Evolutionary conservation across 1,140 invertebrate species (phyloP).

Genomic region (Spodoptera litura): DNA sequence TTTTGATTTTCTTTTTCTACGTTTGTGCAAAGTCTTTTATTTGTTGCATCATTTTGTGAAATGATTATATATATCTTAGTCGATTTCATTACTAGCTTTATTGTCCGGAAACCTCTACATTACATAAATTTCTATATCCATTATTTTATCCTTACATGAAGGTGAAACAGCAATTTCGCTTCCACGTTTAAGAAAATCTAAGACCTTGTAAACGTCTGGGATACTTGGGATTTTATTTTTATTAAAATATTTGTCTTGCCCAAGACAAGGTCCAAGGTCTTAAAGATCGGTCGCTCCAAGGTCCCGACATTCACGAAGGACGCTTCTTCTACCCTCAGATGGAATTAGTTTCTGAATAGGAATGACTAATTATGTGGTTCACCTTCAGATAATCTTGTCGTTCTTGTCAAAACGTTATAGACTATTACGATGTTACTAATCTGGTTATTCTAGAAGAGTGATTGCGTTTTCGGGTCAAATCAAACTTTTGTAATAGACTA

Average conservation of each 20-base stretch:
- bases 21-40: too few relatives aligned
- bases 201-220: background rate
- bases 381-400: constrained; percentile 39
- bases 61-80: too few relatives aligned
- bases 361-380: constrained; percentile 52
- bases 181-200: background rate
- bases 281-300: constrained; percentile 53
- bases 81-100: too few relatives aligned
- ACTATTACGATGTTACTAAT: constrained; percentile 14
- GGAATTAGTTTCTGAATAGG: constrained; percentile 51
- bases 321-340: constrained; percentile 34
- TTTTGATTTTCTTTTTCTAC: too few relatives aligned
- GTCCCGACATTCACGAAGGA: constrained; percentile 48
- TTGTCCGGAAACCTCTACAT: background rate
- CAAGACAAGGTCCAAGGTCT: constrained; percentile 43
- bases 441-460: constrained; percentile 33
- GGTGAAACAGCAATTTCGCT: background rate
- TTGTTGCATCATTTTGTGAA: too few relatives aligned
- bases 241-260: constrained; percentile 48
- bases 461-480: constrained; percentile 24
- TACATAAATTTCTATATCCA: background rate
- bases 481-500: background rate
- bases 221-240: constrained; percentile 46
- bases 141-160: background rate
- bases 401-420: constrained; percentile 16